Conservation (phyloP, 2,113 vertebrate genomes). For the Boleophthalmus pectinirostris region DNA sequence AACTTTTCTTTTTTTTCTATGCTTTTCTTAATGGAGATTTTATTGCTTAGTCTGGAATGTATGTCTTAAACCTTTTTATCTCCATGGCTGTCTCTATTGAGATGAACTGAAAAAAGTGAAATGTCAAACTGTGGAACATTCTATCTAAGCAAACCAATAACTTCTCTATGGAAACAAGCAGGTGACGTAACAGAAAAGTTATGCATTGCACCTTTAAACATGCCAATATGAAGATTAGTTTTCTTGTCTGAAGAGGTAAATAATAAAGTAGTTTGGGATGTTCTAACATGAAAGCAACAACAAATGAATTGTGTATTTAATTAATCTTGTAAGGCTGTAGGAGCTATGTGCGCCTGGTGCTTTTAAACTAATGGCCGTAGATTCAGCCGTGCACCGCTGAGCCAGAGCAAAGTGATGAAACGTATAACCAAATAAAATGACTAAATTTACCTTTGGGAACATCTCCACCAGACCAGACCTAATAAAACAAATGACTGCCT, state of each 20-base stretch:
- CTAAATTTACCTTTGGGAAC: slow-evolving; percentile 19
- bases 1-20: too few species aligned
- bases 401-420: slow-evolving; percentile 36
- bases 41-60: too few species aligned
- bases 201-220: too few species aligned
- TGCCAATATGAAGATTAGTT: background rate
- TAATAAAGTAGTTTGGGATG: background rate
- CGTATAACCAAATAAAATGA: slow-evolving; percentile 39
- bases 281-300: slow-evolving; percentile 7
- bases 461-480: slow-evolving; percentile 10
- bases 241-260: background rate
- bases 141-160: too few species aligned
- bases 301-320: slow-evolving; percentile 11
- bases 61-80: too few species aligned
- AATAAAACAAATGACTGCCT: slow-evolving; percentile 11
- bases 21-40: too few species aligned
- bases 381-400: slow-evolving; percentile 30
- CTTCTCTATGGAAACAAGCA: too few species aligned
- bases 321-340: background rate
- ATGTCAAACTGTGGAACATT: too few species aligned
- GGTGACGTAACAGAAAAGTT: too few species aligned
- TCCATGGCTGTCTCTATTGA: too few species aligned
- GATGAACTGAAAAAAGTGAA: too few species aligned
- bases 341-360: slow-evolving; percentile 14
- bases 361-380: slow-evolving; percentile 38